Evolutionary conservation across 2,797 vertebrate genomes (phyloP).

Genomic region (Catamblyrhynchus diadema): DNA sequence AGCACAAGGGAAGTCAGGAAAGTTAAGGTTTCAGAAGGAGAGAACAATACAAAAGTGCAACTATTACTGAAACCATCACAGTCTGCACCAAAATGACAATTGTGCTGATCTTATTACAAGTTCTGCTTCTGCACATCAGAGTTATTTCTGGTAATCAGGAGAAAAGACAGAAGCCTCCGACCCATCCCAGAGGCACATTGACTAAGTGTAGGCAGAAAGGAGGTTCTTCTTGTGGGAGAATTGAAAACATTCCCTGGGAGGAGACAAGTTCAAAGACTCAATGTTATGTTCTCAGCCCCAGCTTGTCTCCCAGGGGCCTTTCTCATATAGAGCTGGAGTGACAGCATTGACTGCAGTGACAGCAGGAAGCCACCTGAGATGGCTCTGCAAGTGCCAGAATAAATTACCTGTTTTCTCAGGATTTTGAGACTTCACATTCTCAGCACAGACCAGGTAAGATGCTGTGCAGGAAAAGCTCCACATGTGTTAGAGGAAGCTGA

Average conservation of each 20-base stretch:
- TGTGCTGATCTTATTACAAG: neutral
- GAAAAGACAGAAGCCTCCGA: neutral
- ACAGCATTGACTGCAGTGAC: neutral
- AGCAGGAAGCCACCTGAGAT: neutral
- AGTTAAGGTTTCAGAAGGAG: neutral
- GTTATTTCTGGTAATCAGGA: neutral
- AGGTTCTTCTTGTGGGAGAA: neutral
- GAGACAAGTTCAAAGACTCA: neutral
- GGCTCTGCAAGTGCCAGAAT: neutral
- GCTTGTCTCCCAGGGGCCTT: neutral
- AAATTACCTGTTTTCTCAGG: neutral
- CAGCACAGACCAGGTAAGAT: neutral
- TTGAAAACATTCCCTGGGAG: neutral
- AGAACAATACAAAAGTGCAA: neutral
- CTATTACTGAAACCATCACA: neutral
- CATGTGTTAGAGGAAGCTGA: neutral
- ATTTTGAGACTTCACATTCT: neutral
- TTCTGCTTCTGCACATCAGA: neutral
- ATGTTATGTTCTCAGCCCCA: neutral
- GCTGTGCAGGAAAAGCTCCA: neutral
- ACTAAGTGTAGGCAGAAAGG: neutral
- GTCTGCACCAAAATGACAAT: neutral
- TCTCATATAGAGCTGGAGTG: neutral
- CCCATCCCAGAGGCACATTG: neutral
- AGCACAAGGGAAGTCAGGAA: neutral